Conservation (phyloP, 2,113 vertebrate species). For the Cottus gobio region DNA sequence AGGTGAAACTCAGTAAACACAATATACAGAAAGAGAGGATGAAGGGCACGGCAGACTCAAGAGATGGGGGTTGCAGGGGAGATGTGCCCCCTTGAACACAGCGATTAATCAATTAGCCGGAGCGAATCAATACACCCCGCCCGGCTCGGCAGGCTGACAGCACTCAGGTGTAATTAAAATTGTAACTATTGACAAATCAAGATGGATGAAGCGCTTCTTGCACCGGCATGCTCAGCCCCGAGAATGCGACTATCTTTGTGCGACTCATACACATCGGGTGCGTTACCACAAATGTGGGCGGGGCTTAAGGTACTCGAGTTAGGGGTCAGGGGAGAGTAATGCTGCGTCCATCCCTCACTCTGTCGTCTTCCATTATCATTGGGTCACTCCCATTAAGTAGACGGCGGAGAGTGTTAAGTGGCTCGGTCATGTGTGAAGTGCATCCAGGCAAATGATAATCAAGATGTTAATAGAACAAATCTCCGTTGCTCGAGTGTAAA, state of each 20-base stretch:
- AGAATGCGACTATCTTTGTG: slow-evolving; percentile 54
- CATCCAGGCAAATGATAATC: slow-evolving; percentile 56
- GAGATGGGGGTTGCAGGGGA: slow-evolving; percentile 15
- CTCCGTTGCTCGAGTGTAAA: slow-evolving; percentile 46
- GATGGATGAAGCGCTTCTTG: slow-evolving; percentile 78
- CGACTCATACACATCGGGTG: not conserved
- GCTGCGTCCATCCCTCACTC: slow-evolving; percentile 45
- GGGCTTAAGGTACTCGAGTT: slow-evolving; percentile 18
- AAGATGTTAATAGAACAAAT: slow-evolving; percentile 62
- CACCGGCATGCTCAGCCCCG: slow-evolving; percentile 30
- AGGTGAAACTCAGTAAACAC: slow-evolving; percentile 33
- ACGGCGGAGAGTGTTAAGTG: slow-evolving; percentile 56
- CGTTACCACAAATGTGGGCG: not conserved
- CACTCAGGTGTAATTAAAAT: slow-evolving; percentile 87
- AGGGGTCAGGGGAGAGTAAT: slow-evolving; percentile 48
- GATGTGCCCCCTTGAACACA: slow-evolving; percentile 60
- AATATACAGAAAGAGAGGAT: slow-evolving; percentile 14
- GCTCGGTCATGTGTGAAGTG: slow-evolving; percentile 62
- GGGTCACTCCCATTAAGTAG: slow-evolving; percentile 57
- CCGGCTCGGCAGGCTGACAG: slow-evolving; percentile 78
- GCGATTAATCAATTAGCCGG: slow-evolving; percentile 85
- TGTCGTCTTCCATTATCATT: slow-evolving; percentile 61
- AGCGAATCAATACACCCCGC: slow-evolving; percentile 74
- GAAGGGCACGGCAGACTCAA: slow-evolving; percentile 44
- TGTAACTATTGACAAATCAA: slow-evolving; percentile 84